Conservation (phyloP, 1,140 invertebrate genomes). For the Drosophila ananassae region DNA sequence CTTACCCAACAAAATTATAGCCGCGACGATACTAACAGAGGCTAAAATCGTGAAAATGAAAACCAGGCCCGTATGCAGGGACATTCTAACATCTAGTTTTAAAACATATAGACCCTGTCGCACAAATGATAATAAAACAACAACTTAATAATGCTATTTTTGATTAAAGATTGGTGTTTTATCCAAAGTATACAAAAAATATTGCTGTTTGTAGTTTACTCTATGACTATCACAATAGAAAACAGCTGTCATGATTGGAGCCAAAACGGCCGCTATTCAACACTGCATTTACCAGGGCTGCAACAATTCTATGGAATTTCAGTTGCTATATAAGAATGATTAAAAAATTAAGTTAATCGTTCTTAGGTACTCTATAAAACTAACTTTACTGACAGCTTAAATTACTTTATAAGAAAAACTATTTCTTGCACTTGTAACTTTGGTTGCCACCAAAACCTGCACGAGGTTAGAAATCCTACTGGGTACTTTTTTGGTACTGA, state of each 20-base stretch:
- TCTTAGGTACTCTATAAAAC: not conserved
- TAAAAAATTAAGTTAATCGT: not conserved
- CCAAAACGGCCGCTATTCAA: conserved; percentile 24
- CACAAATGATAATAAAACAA: conserved; percentile 11
- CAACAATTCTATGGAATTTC: not conserved
- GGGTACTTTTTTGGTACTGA: not conserved
- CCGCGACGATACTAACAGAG: conserved; percentile 74
- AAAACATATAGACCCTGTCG: not conserved
- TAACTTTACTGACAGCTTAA: no score
- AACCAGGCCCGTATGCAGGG: conserved; percentile 68
- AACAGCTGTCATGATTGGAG: conserved; percentile 49
- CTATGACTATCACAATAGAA: conserved; percentile 55
- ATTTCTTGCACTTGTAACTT: not conserved
- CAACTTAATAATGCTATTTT: not conserved
- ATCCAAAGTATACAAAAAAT: not conserved
- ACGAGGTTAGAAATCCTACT: conserved; percentile 14
- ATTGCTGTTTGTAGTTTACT: conserved; percentile 17
- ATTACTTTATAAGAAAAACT: not conserved
- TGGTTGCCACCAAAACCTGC: conserved; percentile 22
- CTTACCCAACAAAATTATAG: conserved; percentile 82
- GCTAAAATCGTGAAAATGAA: conserved; percentile 75
- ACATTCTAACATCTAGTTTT: conserved; percentile 51
- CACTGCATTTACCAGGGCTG: conserved; percentile 34
- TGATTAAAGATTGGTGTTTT: not conserved
- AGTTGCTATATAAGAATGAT: conserved; percentile 8